Percentiles rank a stretch among this genome's conserved stretches.
phyloP scores from a whole-genome alignment of 2,888 invertebrate genomes.

The Exephanes ischioxanthus region DNA sequence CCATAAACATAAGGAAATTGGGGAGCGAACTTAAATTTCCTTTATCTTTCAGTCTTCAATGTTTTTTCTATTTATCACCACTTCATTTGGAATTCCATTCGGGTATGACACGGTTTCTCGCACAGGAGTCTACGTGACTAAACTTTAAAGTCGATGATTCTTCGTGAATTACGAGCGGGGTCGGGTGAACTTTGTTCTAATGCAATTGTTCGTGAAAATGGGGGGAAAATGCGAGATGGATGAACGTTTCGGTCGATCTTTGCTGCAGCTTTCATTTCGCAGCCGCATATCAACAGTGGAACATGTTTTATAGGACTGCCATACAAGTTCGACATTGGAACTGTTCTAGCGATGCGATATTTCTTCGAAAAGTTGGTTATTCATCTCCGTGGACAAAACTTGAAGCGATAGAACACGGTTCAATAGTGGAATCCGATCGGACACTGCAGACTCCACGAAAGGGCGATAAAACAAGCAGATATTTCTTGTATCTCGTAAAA shows the following conservation, averaged over 20 bases:
- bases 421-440: neutral
- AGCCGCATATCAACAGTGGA: neutral
- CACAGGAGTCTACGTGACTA: constrained; percentile 60
- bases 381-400: neutral
- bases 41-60: neutral
- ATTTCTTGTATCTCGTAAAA: neutral
- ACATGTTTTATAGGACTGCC: no score
- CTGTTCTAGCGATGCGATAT: neutral
- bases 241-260: neutral
- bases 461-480: neutral
- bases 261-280: neutral
- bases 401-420: neutral
- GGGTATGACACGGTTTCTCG: constrained; percentile 29
- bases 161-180: constrained; percentile 5
- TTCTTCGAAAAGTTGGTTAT: neutral
- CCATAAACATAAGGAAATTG: constrained; percentile 28
- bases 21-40: constrained; percentile 1
- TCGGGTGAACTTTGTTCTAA: constrained; percentile 28
- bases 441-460: neutral
- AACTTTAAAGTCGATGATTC: constrained; percentile 50
- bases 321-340: no score
- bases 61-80: constrained; percentile 47
- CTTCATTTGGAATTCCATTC: constrained; percentile 57
- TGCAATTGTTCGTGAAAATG: constrained; percentile 29
- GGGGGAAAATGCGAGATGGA: constrained; percentile 6